A percentile compares a stretch with the other conserved stretches of the same genome.
These are phyloP conservation scores for Ambastaia sidthimunki DNA, from an alignment of 2,797 vertebrate species.

Conservation along the genomic window DNA sequence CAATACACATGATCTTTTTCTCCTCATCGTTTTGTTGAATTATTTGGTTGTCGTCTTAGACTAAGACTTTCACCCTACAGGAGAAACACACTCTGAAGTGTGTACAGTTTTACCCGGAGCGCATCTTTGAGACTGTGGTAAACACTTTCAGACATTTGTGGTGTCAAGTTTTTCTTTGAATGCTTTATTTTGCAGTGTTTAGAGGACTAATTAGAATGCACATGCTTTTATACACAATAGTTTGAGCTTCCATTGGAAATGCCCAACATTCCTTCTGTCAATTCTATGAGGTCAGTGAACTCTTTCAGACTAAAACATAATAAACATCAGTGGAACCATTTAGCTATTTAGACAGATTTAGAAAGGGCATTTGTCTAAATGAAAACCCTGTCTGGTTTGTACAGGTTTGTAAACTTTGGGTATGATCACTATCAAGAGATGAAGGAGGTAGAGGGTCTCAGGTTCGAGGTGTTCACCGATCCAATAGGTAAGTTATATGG, in stretches of 20 bases:
- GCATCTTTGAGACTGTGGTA: conserved; percentile 85
- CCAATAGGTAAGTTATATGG: conserved; percentile 55
- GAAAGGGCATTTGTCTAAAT: background rate
- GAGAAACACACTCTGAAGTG: conserved; percentile 85
- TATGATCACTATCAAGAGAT: conserved; percentile 77
- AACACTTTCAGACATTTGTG: conserved; percentile 51
- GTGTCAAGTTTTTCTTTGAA: background rate
- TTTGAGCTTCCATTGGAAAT: conserved; percentile 83
- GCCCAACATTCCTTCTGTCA: conserved; percentile 64
- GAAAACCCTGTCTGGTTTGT: background rate
- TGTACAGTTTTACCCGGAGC: conserved; percentile 87
- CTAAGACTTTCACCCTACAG: conserved; percentile 63
- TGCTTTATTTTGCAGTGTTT: background rate
- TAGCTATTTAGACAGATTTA: background rate
- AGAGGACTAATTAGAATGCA: background rate
- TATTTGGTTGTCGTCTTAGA: background rate
- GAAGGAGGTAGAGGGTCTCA: conserved; percentile 71
- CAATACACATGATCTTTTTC: background rate
- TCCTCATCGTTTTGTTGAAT: background rate
- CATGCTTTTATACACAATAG: conserved; percentile 69
- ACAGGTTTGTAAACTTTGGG: conserved; percentile 89
- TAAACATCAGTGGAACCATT: too few relatives aligned
- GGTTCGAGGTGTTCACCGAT: conserved; percentile 86
- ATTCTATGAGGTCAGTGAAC: conserved; percentile 71
- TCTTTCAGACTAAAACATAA: background rate